phyloP scores from a whole-genome alignment of 2,113 vertebrate genomes.

The Andinoacara biseriatus region DNA sequence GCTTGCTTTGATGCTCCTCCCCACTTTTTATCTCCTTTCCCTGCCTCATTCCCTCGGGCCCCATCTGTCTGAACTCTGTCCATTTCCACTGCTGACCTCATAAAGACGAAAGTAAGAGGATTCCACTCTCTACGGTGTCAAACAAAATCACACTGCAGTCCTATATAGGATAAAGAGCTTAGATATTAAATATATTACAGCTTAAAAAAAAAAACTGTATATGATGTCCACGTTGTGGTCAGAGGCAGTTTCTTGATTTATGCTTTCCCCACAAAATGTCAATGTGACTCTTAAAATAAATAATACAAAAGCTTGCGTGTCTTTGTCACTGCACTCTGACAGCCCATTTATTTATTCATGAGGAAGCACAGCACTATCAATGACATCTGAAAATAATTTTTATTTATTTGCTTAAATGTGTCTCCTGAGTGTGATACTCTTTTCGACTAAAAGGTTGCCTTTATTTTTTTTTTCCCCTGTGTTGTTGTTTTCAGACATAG shows the following conservation, averaged over 20 bases:
- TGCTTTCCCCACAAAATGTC: conserved; percentile 20
- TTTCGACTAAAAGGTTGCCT: conserved; percentile 28
- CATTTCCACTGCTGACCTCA: conserved; percentile 74
- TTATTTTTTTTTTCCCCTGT: background rate
- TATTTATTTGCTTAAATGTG: background rate
- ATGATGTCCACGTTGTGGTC: conserved; percentile 49
- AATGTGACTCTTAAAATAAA: conserved; percentile 10
- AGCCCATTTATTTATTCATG: conserved; percentile 56
- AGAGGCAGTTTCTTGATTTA: conserved; percentile 63
- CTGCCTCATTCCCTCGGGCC: conserved; percentile 56
- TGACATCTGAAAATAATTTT: background rate
- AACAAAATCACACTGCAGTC: conserved; percentile 66
- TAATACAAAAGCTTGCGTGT: conserved; percentile 29
- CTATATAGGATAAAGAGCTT: conserved; percentile 76
- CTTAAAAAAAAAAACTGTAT: conserved; percentile 34
- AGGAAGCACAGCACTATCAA: conserved; percentile 22
- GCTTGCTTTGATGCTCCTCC: conserved; percentile 41
- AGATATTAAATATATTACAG: conserved; percentile 72
- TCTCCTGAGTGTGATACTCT: conserved; percentile 35
- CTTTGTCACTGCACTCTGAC: conserved; percentile 44
- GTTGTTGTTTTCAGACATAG: conserved; percentile 61
- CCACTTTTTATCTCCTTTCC: conserved; percentile 43
- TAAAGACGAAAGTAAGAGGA: conserved; percentile 78
- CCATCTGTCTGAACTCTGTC: conserved; percentile 75
- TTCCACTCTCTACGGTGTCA: conserved; percentile 69